These are phyloP conservation scores for Neoseiulus cucumeris DNA, from an alignment of 1,140 invertebrate genomes.

Conservation along the genomic window DNA sequence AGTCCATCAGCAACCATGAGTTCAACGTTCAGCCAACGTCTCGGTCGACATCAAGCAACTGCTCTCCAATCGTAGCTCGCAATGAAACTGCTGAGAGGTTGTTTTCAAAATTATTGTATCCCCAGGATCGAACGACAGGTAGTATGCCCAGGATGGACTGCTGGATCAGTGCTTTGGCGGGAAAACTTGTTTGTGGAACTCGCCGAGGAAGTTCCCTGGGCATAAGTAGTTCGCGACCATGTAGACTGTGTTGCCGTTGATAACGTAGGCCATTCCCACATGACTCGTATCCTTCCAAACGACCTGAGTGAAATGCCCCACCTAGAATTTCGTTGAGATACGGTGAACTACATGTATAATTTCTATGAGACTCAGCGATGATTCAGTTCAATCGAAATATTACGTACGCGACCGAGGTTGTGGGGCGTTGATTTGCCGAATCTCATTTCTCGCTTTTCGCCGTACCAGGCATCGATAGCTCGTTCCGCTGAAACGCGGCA, in stretches of 20 bases:
- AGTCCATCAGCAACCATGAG: too few species aligned
- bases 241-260: slow-evolving; percentile 36
- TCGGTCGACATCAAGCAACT: too few species aligned
- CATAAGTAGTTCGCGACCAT: slow-evolving; percentile 63
- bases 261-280: slow-evolving; percentile 60
- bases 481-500: not conserved
- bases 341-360: too few species aligned
- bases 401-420: not conserved
- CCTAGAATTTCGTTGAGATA: not conserved
- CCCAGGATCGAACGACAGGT: too few species aligned
- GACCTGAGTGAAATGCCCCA: slow-evolving; percentile 69
- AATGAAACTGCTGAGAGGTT: too few species aligned
- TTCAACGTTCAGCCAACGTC: too few species aligned
- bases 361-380: too few species aligned
- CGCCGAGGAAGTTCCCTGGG: slow-evolving; percentile 49
- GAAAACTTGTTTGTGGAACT: slow-evolving; percentile 51
- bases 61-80: too few species aligned
- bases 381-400: not conserved
- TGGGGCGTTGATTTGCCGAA: not conserved
- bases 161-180: slow-evolving; percentile 36
- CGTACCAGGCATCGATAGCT: not conserved
- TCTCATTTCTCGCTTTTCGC: not conserved
- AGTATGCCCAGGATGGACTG: too few species aligned
- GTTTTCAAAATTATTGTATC: too few species aligned
- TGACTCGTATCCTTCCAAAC: slow-evolving; percentile 59